These are phyloP conservation scores for Anas platyrhynchos DNA, from an alignment of 2,113 vertebrate species.

Conservation along the genomic window DNA sequence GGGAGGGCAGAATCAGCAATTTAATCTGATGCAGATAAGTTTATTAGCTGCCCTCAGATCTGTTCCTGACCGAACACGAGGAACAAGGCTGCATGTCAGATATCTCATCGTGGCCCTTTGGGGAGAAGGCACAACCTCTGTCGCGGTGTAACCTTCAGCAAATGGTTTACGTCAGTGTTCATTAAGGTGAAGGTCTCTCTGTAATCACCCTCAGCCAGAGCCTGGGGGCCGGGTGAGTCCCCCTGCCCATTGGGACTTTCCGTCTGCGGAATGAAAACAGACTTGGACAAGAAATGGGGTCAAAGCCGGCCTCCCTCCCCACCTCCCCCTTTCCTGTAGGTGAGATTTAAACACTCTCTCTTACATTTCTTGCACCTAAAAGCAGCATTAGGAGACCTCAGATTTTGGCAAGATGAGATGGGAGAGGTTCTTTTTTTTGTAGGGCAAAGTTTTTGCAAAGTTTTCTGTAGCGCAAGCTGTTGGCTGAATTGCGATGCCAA, in stretches of 20 bases:
- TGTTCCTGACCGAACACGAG: conserved; percentile 16
- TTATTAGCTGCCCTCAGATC: conserved; percentile 52
- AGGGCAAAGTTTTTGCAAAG: background rate
- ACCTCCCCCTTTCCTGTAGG: background rate
- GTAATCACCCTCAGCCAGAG: conserved; percentile 32
- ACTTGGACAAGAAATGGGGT: background rate
- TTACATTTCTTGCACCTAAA: background rate
- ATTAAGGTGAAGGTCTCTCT: conserved; percentile 47
- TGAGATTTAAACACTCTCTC: background rate
- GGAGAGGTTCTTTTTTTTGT: background rate
- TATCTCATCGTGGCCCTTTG: background rate
- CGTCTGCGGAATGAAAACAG: background rate
- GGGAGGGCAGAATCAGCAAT: background rate
- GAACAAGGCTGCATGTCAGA: background rate
- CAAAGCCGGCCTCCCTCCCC: background rate
- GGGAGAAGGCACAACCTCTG: background rate
- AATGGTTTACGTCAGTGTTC: conserved; percentile 69
- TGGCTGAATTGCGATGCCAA: background rate
- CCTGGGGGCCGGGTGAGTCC: background rate
- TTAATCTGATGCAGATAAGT: conserved; percentile 52
- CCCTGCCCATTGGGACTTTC: background rate
- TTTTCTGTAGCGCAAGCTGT: background rate
- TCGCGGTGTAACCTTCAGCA: conserved; percentile 28
- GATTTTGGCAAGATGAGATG: background rate
- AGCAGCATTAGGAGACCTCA: background rate